Conservation (phyloP, 2,888 invertebrate genomes). For the Erebia ligea region DNA sequence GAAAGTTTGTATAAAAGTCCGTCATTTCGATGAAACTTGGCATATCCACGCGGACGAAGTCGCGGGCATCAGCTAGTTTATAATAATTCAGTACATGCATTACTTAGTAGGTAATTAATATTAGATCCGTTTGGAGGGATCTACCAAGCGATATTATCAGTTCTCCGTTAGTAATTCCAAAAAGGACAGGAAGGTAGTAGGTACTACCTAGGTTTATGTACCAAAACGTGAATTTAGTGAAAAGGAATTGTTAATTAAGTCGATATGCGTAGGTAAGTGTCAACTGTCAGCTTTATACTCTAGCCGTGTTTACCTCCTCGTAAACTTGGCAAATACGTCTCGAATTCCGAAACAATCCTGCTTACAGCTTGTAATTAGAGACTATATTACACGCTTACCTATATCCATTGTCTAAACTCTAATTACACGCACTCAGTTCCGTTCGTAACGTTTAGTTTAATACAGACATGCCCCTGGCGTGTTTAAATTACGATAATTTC, state of each 20-base stretch:
- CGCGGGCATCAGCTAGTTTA: too few species aligned
- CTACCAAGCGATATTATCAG: too few species aligned
- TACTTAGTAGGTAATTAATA: too few species aligned
- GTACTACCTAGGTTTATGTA: neutral
- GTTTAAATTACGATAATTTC: slow-evolving; percentile 22
- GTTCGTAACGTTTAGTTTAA: slow-evolving; percentile 23
- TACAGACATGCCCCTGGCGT: slow-evolving; percentile 21
- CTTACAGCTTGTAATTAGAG: slow-evolving; percentile 35
- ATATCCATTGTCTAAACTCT: slow-evolving; percentile 30
- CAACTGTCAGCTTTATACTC: neutral
- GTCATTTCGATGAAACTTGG: too few species aligned
- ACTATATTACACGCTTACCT: slow-evolving; percentile 18
- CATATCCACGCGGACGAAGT: too few species aligned
- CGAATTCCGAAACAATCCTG: slow-evolving; percentile 36
- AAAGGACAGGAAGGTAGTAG: neutral
- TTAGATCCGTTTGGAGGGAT: too few species aligned
- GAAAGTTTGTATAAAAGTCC: too few species aligned
- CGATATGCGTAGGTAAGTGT: neutral
- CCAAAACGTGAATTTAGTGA: neutral
- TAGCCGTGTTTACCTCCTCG: slow-evolving; percentile 29
- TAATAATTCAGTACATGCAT: too few species aligned
- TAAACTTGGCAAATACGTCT: slow-evolving; percentile 33
- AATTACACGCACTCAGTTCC: slow-evolving; percentile 28
- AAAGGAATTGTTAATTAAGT: neutral
- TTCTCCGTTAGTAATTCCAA: too few species aligned